Base-by-base conservation (phyloP, 2,113 vertebrate genomes). In the Dromiciops gliroides region DNA sequence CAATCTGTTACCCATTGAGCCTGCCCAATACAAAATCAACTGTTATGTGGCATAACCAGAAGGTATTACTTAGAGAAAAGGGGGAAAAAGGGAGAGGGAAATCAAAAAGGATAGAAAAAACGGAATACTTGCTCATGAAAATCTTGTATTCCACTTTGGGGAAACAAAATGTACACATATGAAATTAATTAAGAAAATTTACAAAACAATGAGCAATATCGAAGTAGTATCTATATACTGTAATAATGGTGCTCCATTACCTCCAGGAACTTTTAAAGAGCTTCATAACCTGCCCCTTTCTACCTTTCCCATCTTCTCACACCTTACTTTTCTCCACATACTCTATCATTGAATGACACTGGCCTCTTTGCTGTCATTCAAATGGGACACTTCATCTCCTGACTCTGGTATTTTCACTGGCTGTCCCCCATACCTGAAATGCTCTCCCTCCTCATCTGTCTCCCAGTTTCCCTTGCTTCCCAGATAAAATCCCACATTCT, bases 181-280 rank as follows among this genome's bases (percentile, higher is more conserved):
- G 37, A 96, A 93, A 93, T 90, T 90, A 75, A 31, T 89, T 88
- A 93, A 92, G 26, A 26, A 97, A 96, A 92, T 94, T 75, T 75
- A 75, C 31, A 89, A 95, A 96, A 88, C 48, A 93, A 52, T 52
- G 25, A 92, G 8, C 90, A 48, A 60, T 95, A 19, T 2, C 9
- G 48, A 91, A 67, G 89, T 67, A 37, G 31, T 67, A 67, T 25
- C 44, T 48, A n/a, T 67, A 37, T 67, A 37, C 28, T 22, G 14
- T 19, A 75, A 75, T 19, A 75, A 75, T 19, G n/a, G 16, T n/a
- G 22, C 37, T 14, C 67, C n/a, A n/a, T 22, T 75, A n/a, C 16
- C 16, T n/a, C 37, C 37, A 75, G 67, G 37, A 67, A 14, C 56
- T 37, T 67, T 67, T 37, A 37, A 37, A 67, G 31, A 67, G 37